Conservation (phyloP, 2,888 invertebrate genomes). For the Ochropacha duplaris region DNA sequence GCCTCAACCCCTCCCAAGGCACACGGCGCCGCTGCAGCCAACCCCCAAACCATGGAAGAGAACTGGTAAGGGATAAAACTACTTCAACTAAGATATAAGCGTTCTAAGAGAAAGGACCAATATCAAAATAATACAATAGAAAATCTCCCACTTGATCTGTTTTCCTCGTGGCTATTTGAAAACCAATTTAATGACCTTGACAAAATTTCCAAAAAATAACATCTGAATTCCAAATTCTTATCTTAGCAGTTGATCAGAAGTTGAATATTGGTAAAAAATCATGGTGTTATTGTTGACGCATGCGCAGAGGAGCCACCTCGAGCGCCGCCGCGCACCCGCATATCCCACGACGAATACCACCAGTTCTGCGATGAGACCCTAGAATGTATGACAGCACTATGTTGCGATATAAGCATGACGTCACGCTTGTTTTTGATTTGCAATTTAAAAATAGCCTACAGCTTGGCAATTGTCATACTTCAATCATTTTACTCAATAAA, state of each 20-base stretch:
- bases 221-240: neutral
- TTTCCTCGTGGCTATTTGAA: too few relatives aligned
- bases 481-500: neutral
- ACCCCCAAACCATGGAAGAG: conserved; percentile 80
- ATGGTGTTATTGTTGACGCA: conserved; percentile 27
- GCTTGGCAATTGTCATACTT: neutral
- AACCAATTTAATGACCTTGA: too few relatives aligned
- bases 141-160: too few relatives aligned
- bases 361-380: conserved; percentile 90
- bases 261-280: conserved; percentile 5
- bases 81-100: too few relatives aligned
- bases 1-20: conserved; percentile 77
- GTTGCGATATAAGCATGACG: conserved; percentile 47
- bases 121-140: too few relatives aligned
- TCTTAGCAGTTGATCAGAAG: neutral
- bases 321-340: conserved; percentile 77
- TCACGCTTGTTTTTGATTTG: conserved; percentile 45
- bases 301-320: conserved; percentile 64
- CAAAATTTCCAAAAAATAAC: too few relatives aligned
- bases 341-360: conserved; percentile 90
- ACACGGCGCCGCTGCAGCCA: conserved; percentile 58
- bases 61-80: conserved; percentile 59
- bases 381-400: conserved; percentile 86
- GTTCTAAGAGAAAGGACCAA: too few relatives aligned
- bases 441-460: neutral